phyloP scores from a whole-genome alignment of 2,113 vertebrate species.

The Sula dactylatra region DNA sequence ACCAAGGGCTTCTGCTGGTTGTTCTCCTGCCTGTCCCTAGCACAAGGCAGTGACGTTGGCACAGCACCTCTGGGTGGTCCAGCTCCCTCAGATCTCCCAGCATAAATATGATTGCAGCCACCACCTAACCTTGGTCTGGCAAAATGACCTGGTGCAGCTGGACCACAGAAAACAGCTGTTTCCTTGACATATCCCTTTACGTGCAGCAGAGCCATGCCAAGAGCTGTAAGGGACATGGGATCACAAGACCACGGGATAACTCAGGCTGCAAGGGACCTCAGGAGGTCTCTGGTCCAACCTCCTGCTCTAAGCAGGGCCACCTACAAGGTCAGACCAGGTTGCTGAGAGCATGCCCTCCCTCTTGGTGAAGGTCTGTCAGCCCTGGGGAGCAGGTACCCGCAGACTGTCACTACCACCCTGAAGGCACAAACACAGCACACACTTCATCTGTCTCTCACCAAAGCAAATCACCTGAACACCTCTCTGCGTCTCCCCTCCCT shows the following conservation, averaged over 20 bases:
- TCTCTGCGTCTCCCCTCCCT: not conserved
- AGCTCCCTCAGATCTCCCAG: not conserved
- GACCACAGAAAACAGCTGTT: not conserved
- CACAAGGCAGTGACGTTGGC: not conserved
- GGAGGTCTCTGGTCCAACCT: not conserved
- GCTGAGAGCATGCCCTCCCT: not conserved
- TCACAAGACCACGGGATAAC: not conserved
- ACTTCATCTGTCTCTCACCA: not conserved
- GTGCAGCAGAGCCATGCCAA: not conserved
- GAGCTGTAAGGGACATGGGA: not conserved
- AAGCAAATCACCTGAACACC: too few species aligned
- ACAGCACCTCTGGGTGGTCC: not conserved
- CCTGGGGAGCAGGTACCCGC: not conserved
- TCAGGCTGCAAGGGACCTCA: not conserved
- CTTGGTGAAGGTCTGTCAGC: not conserved
- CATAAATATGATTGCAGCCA: not conserved
- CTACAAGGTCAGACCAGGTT: not conserved
- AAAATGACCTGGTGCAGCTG: not conserved
- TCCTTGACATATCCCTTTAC: not conserved
- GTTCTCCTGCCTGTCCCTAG: not conserved
- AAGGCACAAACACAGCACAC: not conserved
- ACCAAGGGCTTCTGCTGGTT: not conserved
- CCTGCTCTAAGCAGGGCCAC: not conserved
- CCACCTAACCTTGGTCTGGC: not conserved
- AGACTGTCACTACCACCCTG: not conserved